Percentiles rank a stretch among this genome's conserved stretches.
phyloP scores from a whole-genome alignment of 1,140 invertebrate genomes.

The Drosophila neocordata region DNA sequence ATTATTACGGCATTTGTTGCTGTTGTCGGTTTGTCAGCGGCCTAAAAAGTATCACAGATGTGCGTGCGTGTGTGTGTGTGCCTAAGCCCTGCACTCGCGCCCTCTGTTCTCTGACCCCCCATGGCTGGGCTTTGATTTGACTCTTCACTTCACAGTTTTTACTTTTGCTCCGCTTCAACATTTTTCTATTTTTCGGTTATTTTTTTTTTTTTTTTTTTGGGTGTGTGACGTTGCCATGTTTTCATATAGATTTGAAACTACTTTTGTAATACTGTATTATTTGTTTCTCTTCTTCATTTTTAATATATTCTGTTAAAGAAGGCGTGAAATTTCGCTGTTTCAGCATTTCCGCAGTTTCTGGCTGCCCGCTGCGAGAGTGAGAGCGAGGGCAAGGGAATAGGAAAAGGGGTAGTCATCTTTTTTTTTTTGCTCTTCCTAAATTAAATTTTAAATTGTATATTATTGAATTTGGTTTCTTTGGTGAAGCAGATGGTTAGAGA shows the following conservation, averaged over 20 bases:
- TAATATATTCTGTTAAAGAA: conserved; percentile 79
- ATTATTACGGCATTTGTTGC: conserved; percentile 65
- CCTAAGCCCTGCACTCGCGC: conserved; percentile 22
- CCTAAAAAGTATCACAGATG: conserved; percentile 72
- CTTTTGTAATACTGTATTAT: conserved; percentile 45
- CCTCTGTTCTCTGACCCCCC: conserved; percentile 7
- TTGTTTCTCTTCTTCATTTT: conserved; percentile 40
- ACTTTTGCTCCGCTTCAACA: conserved; percentile 22
- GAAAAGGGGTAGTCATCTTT: conserved; percentile 8
- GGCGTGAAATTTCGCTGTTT: conserved; percentile 75
- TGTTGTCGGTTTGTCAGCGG: conserved; percentile 45
- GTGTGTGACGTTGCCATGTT: conserved; percentile 57
- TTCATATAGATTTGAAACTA: conserved; percentile 30
- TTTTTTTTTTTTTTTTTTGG: conserved; percentile 37
- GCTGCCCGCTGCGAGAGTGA: conserved; percentile 48
- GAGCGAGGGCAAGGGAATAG: conserved; percentile 9
- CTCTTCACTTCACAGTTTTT: conserved; percentile 48
- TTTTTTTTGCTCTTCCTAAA: conserved; percentile 14
- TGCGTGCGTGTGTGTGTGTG: conserved; percentile 32
- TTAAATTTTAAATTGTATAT: conserved; percentile 45
- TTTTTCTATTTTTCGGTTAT: conserved; percentile 28
- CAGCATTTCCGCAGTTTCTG: conserved; percentile 59
- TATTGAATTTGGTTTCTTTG: conserved; percentile 40
- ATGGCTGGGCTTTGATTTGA: conserved; percentile 60
- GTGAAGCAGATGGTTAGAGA: conserved; percentile 1